Evolutionary conservation across 2,888 invertebrate genomes (phyloP).

Genomic region (Holacanthella duospinosa): DNA sequence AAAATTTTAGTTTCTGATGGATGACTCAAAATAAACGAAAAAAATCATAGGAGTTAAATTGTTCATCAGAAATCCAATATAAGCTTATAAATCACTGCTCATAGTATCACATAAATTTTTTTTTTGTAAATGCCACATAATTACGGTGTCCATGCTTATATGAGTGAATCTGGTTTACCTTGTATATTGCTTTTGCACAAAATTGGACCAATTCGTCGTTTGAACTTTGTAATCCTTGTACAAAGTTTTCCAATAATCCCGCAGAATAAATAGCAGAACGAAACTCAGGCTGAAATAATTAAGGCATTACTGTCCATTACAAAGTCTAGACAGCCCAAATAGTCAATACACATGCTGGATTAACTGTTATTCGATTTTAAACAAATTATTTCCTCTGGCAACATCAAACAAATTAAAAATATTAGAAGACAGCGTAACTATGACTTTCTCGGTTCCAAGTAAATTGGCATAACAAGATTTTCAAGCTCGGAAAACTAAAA

Average conservation of each 20-base stretch:
- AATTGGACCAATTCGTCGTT: constrained; percentile 69
- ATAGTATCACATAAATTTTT: too few relatives aligned
- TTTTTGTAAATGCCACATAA: too few relatives aligned
- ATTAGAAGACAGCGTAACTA: too few relatives aligned
- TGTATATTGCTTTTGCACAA: constrained; percentile 81
- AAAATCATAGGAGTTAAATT: background rate
- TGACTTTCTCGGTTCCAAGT: too few relatives aligned
- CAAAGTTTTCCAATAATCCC: constrained; percentile 77
- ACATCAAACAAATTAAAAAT: background rate
- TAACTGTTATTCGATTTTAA: background rate
- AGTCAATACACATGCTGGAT: too few relatives aligned
- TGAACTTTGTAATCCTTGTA: constrained; percentile 62
- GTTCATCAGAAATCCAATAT: too few relatives aligned
- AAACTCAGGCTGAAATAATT: constrained; percentile 45
- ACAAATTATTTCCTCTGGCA: too few relatives aligned
- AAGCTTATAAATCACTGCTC: too few relatives aligned
- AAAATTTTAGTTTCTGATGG: too few relatives aligned
- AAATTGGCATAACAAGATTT: too few relatives aligned
- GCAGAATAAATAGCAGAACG: constrained; percentile 75
- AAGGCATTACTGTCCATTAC: background rate
- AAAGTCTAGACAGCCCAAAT: too few relatives aligned
- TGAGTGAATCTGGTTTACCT: constrained; percentile 42
- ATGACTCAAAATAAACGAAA: constrained; percentile 2
- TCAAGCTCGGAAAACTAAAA: too few relatives aligned
- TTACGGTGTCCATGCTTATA: background rate